phyloP scores from a whole-genome alignment of 2,797 vertebrate species.

The Nasua narica region DNA sequence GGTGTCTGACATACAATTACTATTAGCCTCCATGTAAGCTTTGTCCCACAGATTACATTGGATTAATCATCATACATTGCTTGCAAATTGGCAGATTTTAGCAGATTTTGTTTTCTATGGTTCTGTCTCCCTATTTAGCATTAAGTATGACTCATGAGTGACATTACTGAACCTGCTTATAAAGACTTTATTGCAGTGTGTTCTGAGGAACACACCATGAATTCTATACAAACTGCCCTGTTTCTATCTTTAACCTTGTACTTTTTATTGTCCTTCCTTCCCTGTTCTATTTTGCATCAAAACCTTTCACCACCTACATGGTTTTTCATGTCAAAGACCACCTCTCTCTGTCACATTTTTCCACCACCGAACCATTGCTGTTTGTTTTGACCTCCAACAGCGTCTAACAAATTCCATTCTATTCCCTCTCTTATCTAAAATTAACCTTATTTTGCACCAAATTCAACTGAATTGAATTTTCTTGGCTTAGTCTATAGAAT shows the following conservation, averaged over 20 bases:
- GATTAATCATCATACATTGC: background rate
- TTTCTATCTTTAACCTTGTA: slow-evolving; percentile 54
- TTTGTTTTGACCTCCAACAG: slow-evolving; percentile 46
- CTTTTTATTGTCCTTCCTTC: slow-evolving; percentile 18
- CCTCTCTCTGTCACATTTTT: background rate
- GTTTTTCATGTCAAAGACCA: slow-evolving; percentile 42
- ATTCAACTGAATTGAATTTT: slow-evolving; percentile 57
- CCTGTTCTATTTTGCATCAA: slow-evolving; percentile 9
- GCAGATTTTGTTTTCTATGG: background rate
- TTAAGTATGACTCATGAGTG: slow-evolving; percentile 47
- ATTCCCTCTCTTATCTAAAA: slow-evolving; percentile 43
- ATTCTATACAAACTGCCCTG: background rate
- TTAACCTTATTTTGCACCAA: slow-evolving; percentile 41
- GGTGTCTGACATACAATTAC: background rate
- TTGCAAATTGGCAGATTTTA: slow-evolving; percentile 28
- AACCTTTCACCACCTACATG: background rate
- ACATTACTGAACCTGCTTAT: slow-evolving; percentile 37
- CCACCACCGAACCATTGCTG: background rate
- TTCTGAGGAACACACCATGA: slow-evolving; percentile 13
- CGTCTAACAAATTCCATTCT: slow-evolving; percentile 47
- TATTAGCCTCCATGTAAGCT: background rate
- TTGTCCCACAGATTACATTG: background rate
- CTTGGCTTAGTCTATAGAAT: slow-evolving; percentile 48
- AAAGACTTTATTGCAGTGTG: background rate
- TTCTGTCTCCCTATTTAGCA: slow-evolving; percentile 8